These are phyloP conservation scores for Lepidurus arcticus DNA, from an alignment of 1,140 invertebrate species.

Conservation along the genomic window DNA sequence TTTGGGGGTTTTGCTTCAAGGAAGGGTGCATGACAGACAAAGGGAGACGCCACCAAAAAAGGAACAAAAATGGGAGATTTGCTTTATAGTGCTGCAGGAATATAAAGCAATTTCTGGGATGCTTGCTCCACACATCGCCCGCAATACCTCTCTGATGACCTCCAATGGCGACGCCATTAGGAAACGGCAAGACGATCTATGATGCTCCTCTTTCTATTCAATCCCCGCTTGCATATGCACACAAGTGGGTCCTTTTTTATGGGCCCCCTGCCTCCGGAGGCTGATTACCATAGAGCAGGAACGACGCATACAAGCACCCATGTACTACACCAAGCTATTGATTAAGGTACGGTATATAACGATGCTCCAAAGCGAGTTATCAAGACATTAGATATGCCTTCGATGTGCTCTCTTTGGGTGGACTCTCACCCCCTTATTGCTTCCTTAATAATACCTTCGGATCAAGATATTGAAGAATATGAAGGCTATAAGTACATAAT, in stretches of 20 bases:
- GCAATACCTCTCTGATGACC: constrained; percentile 5
- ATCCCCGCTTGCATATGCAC: background rate
- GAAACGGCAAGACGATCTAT: background rate
- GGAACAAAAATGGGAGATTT: background rate
- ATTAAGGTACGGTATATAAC: background rate
- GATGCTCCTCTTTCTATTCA: background rate
- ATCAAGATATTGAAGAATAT: too few species aligned
- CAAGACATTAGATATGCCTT: constrained; percentile 19
- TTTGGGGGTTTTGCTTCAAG: background rate
- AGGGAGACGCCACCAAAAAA: background rate
- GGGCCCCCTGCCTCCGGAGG: background rate
- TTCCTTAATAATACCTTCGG: too few species aligned
- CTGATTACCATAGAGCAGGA: background rate
- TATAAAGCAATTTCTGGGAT: constrained; percentile 14
- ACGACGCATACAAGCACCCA: background rate
- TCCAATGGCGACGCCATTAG: constrained; percentile 16
- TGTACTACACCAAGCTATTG: background rate
- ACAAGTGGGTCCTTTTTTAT: constrained; percentile 8
- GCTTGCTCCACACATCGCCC: background rate
- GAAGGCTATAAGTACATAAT: too few species aligned
- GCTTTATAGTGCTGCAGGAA: constrained; percentile 6
- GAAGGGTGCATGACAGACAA: background rate
- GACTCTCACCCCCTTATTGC: background rate
- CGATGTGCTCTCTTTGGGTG: background rate
- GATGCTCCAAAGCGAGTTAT: background rate